Conservation (phyloP, 2,888 invertebrate genomes). For the Parochlus steinenii region DNA sequence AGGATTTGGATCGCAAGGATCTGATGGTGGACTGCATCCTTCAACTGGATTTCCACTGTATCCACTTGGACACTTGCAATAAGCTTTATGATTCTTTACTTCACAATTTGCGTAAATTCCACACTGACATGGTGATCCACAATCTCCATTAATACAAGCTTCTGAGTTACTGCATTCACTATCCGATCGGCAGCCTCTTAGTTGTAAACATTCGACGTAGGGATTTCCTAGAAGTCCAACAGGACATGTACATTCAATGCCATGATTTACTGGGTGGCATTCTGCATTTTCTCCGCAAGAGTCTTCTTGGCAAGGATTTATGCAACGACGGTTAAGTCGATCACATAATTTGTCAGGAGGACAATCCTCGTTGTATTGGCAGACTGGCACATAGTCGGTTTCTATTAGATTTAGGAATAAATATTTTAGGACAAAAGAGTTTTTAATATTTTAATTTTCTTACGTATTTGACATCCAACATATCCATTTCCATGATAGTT, state of each 20-base stretch:
- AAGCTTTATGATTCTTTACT: conserved; percentile 58
- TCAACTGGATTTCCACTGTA: conserved; percentile 60
- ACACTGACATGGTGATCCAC: conserved; percentile 61
- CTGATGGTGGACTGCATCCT: conserved; percentile 54
- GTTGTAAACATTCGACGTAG: conserved; percentile 47
- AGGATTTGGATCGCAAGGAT: conserved; percentile 72
- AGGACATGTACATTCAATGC: conserved; percentile 56
- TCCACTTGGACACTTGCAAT: conserved; percentile 68
- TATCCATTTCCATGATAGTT: conserved; percentile 79
- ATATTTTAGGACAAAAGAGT: neutral
- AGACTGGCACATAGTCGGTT: conserved; percentile 41
- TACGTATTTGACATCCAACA: conserved; percentile 65
- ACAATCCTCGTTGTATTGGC: conserved; percentile 83
- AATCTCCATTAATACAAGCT: conserved; percentile 62
- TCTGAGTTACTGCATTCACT: conserved; percentile 55
- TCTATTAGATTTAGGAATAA: conserved; percentile 6
- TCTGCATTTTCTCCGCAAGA: conserved; percentile 70
- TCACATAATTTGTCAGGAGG: conserved; percentile 75
- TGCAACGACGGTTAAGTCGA: conserved; percentile 65
- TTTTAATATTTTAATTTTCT: conserved; percentile 15
- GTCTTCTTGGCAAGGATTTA: conserved; percentile 63
- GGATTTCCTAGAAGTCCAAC: conserved; percentile 62
- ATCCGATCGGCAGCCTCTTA: conserved; percentile 54
- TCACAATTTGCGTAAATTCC: conserved; percentile 68
- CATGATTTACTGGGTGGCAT: conserved; percentile 59